phyloP scores from a whole-genome alignment of 2,888 invertebrate genomes.

The Meghimatium bilineatum region DNA sequence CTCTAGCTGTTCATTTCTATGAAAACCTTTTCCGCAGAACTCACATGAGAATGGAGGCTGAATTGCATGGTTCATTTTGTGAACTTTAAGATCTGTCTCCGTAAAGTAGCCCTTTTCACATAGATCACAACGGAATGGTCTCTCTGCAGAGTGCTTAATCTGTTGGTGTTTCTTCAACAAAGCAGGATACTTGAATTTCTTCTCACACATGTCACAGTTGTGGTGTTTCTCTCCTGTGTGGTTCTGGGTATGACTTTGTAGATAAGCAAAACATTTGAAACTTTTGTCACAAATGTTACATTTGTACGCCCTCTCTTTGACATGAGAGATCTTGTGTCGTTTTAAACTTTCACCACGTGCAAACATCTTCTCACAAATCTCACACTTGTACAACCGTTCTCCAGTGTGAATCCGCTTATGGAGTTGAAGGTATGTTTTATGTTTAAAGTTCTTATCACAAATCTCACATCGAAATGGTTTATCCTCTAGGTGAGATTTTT shows the following conservation, averaged over 20 bases:
- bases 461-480: conserved; percentile 48
- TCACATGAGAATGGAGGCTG: conserved; percentile 37
- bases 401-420: conserved; percentile 42
- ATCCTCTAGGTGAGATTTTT: conserved; percentile 48
- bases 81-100: conserved; percentile 39
- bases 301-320: conserved; percentile 37
- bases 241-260: conserved; percentile 43
- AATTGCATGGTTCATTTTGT: conserved; percentile 46
- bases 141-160: conserved; percentile 46
- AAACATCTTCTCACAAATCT: conserved; percentile 47
- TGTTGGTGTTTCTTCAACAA: conserved; percentile 47
- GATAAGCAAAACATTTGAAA: conserved; percentile 42
- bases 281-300: conserved; percentile 45
- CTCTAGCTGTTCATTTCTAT: conserved; percentile 31
- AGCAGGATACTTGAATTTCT: conserved; percentile 38
- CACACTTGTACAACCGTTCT: conserved; percentile 33
- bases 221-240: conserved; percentile 51
- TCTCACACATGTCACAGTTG: conserved; percentile 46
- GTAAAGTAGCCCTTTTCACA: conserved; percentile 49
- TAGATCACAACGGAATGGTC: conserved; percentile 46
- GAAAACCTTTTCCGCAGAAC: conserved; percentile 45
- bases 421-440: conserved; percentile 37
- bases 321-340: conserved; percentile 38
- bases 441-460: conserved; percentile 46
- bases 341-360: conserved; percentile 34